Percentiles rank a stretch among this genome's conserved stretches.
Evolutionary conservation across 2,797 vertebrate genomes (phyloP).

Genomic region (Sciurus vulgaris): DNA sequence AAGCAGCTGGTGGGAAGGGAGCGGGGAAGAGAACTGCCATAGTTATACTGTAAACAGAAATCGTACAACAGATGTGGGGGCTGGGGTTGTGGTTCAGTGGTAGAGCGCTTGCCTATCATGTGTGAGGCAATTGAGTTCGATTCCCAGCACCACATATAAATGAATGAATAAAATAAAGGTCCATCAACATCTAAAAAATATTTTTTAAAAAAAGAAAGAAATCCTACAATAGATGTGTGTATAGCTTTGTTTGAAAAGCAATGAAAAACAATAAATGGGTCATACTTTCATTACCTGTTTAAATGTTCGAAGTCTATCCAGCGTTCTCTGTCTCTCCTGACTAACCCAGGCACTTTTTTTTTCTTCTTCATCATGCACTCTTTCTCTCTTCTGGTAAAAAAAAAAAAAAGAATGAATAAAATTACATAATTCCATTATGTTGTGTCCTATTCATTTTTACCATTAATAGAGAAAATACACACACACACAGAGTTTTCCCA

Average conservation of each 20-base stretch:
- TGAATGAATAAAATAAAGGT: too few species aligned
- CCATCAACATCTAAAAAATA: too few species aligned
- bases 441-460: slow-evolving; percentile 16
- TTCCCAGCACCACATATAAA: too few species aligned
- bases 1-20: not conserved
- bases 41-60: not conserved
- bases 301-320: slow-evolving; percentile 96
- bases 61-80: not conserved
- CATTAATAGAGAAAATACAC: not conserved
- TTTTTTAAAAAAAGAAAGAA: not conserved
- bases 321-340: slow-evolving; percentile 95
- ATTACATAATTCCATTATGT: slow-evolving; percentile 28
- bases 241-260: slow-evolving; percentile 1
- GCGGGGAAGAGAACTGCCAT: not conserved
- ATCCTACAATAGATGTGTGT: not conserved
- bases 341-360: slow-evolving; percentile 92
- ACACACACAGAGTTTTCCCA: not conserved
- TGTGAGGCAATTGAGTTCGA: too few species aligned
- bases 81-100: too few species aligned
- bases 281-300: slow-evolving; percentile 92
- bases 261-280: not conserved
- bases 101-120: too few species aligned
- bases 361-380: slow-evolving; percentile 92
- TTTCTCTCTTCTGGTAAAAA: slow-evolving; percentile 89
- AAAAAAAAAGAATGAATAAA: not conserved